Evolutionary conservation across 2,113 vertebrate genomes (phyloP).

Genomic region (Anas platyrhynchos): DNA sequence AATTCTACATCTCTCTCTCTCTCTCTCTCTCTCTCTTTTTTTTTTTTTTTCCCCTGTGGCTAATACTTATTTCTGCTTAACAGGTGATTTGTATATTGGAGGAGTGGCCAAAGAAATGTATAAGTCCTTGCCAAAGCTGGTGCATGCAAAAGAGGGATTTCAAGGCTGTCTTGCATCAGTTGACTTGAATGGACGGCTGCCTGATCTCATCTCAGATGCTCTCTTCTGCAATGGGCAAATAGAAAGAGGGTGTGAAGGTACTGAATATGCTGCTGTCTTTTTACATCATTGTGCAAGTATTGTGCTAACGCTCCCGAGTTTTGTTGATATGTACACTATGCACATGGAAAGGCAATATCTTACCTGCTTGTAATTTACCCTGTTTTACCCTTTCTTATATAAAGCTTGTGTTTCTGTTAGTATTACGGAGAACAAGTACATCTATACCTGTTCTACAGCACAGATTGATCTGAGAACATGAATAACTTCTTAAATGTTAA

Average conservation of each 20-base stretch:
- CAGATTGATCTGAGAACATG: background rate
- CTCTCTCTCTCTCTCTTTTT: too few species aligned
- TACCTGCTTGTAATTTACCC: background rate
- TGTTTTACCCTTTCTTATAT: background rate
- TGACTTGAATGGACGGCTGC: slow-evolving; percentile 94
- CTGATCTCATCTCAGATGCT: slow-evolving; percentile 94
- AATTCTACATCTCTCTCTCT: background rate
- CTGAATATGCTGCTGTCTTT: background rate
- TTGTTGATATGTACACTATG: background rate
- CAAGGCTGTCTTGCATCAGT: slow-evolving; percentile 95
- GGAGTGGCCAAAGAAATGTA: slow-evolving; percentile 94
- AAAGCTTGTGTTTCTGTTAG: background rate
- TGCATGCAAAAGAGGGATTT: slow-evolving; percentile 95
- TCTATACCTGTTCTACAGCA: background rate
- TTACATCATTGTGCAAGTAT: background rate
- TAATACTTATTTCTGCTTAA: slow-evolving; percentile 35
- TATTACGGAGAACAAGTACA: background rate
- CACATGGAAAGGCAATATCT: background rate
- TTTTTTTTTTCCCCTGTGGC: background rate
- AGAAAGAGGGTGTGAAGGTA: slow-evolving; percentile 98
- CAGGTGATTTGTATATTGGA: slow-evolving; percentile 93
- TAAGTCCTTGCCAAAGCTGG: slow-evolving; percentile 95
- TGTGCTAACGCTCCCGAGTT: background rate
- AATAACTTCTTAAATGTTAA: background rate
- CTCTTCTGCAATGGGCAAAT: slow-evolving; percentile 95